These are phyloP conservation scores for Laothoe populi DNA, from an alignment of 2,888 invertebrate genomes.

Conservation along the genomic window DNA sequence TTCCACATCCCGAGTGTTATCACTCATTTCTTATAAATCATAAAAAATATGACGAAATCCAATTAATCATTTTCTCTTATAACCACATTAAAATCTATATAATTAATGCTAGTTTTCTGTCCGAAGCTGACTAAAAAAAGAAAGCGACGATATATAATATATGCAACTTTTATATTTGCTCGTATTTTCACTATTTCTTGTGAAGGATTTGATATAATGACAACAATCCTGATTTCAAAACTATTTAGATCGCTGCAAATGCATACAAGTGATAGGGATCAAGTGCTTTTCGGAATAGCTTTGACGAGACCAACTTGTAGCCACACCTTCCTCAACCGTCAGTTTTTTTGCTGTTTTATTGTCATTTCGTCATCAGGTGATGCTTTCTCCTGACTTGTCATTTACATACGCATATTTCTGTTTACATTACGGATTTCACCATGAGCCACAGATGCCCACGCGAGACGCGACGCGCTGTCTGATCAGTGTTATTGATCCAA, in stretches of 20 bases:
- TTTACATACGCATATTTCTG: conserved; percentile 76
- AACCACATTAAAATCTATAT: background rate
- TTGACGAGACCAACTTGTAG: conserved; percentile 29
- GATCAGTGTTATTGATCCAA: conserved; percentile 28
- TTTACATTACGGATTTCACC: conserved; percentile 78
- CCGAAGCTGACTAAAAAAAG: background rate
- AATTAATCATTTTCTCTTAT: background rate
- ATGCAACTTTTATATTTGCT: conserved; percentile 1
- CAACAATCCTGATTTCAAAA: background rate
- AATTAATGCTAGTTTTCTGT: conserved; percentile 2
- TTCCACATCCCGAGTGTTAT: no score
- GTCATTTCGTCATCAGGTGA: conserved; percentile 66
- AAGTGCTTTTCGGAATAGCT: conserved; percentile 8
- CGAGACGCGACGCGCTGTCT: conserved; percentile 36
- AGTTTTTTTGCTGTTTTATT: conserved; percentile 62
- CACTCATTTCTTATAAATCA: no score
- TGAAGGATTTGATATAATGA: background rate
- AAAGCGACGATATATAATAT: conserved; percentile 10
- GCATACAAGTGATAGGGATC: conserved; percentile 3
- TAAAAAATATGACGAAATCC: background rate
- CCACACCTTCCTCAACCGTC: conserved; percentile 56
- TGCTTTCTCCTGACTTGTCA: conserved; percentile 74
- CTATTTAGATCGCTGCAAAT: conserved; percentile 1
- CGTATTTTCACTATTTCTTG: background rate
- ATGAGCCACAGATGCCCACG: conserved; percentile 41